Conservation (phyloP, 2,888 invertebrate genomes). For the Theodoxus fluviatilis region DNA sequence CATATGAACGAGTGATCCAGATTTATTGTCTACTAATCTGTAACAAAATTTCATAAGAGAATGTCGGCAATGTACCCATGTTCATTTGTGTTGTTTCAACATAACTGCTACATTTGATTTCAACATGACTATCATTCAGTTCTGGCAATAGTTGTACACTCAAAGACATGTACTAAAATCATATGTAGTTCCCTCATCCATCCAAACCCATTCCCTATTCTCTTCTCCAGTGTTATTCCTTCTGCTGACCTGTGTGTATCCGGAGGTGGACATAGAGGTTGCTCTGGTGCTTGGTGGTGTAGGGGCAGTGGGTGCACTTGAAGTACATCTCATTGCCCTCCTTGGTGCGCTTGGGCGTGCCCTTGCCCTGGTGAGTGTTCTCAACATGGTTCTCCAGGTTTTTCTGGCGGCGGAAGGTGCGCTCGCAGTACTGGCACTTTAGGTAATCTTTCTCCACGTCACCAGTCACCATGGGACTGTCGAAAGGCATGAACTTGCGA, state of each 20-base stretch:
- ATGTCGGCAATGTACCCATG: too few relatives aligned
- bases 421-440: constrained; percentile 58
- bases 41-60: too few relatives aligned
- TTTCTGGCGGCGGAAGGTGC: constrained; percentile 62
- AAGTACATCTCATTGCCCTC: constrained; percentile 59
- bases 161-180: background rate
- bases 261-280: constrained; percentile 64
- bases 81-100: too few relatives aligned
- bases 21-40: too few relatives aligned
- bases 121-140: background rate
- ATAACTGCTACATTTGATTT: background rate
- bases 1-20: too few relatives aligned
- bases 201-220: background rate
- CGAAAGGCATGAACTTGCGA: constrained; percentile 52
- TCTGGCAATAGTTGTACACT: background rate
- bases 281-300: constrained; percentile 65
- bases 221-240: background rate
- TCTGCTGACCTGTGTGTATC: constrained; percentile 63
- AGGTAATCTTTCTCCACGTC: constrained; percentile 53
- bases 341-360: constrained; percentile 43
- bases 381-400: constrained; percentile 64
- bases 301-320: constrained; percentile 64
- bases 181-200: background rate
- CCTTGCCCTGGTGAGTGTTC: constrained; percentile 63
- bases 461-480: constrained; percentile 47